phyloP scores from a whole-genome alignment of 2,797 vertebrate species.

The Sebastes alutus region DNA sequence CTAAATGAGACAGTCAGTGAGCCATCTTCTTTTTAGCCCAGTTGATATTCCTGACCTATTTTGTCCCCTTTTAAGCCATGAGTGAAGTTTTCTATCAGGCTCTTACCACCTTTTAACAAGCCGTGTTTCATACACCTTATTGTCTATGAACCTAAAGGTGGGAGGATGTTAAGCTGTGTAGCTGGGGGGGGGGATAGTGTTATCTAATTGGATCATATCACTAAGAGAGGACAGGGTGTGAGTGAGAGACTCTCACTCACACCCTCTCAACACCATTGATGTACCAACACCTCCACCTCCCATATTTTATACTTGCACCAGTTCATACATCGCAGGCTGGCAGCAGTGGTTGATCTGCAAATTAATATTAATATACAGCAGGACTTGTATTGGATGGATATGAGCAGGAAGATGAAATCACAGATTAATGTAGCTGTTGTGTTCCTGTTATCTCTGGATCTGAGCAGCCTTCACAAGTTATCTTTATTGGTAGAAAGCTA shows the following conservation, averaged over 20 bases:
- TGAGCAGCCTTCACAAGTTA: not conserved
- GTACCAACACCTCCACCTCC: slow-evolving; percentile 9
- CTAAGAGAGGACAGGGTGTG: slow-evolving; percentile 52
- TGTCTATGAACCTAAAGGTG: slow-evolving; percentile 51
- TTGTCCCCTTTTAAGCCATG: slow-evolving; percentile 8
- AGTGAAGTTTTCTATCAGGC: not conserved
- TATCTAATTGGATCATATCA: slow-evolving; percentile 84
- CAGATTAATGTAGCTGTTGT: not conserved
- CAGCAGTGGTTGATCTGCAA: slow-evolving; percentile 7
- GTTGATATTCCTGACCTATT: slow-evolving; percentile 36
- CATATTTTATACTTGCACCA: not conserved
- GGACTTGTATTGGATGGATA: slow-evolving; percentile 1
- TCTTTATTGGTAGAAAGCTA: not conserved
- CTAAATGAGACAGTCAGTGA: slow-evolving; percentile 34
- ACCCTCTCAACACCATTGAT: slow-evolving; percentile 19
- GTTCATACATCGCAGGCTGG: slow-evolving; percentile 3
- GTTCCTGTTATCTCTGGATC: not conserved
- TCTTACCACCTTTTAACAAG: not conserved
- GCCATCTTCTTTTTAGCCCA: slow-evolving; percentile 21
- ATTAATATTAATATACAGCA: not conserved
- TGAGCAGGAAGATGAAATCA: not conserved
- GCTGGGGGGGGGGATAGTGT: slow-evolving; percentile 34
- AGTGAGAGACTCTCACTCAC: slow-evolving; percentile 5
- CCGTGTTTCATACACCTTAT: not conserved
- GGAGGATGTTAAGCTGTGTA: slow-evolving; percentile 77